These are phyloP conservation scores for Pyrgilauda ruficollis DNA, from an alignment of 2,113 vertebrate species.

Conservation along the genomic window DNA sequence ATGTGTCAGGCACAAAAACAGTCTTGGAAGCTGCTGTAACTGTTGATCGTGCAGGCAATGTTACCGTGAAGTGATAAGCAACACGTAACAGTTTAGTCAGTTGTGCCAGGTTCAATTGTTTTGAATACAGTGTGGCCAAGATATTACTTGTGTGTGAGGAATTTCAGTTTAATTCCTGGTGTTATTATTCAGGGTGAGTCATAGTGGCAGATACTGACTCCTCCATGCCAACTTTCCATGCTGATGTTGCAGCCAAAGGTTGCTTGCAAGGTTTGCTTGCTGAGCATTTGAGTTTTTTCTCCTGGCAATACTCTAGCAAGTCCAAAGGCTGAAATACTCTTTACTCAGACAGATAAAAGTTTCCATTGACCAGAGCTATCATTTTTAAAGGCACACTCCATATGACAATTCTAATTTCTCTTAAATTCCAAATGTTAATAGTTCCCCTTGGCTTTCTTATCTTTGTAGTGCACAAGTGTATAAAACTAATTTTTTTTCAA, in stretches of 20 bases:
- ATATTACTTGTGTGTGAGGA: background rate
- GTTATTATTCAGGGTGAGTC: background rate
- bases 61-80: background rate
- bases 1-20: background rate
- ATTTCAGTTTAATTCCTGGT: accelerated
- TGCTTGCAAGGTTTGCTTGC: background rate
- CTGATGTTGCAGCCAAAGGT: background rate
- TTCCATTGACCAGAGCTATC: background rate
- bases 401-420: background rate
- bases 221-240: background rate
- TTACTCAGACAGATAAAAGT: background rate
- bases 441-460: background rate
- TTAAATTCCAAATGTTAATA: background rate
- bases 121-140: accelerated
- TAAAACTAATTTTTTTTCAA: background rate
- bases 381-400: background rate
- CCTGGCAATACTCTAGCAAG: background rate
- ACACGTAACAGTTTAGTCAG: background rate
- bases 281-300: accelerated
- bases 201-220: background rate
- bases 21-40: background rate
- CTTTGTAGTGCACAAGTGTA: background rate
- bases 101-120: background rate
- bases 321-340: background rate
- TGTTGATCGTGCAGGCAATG: background rate